phyloP scores from a whole-genome alignment of 2,797 vertebrate species.

The Staurois parvus region DNA sequence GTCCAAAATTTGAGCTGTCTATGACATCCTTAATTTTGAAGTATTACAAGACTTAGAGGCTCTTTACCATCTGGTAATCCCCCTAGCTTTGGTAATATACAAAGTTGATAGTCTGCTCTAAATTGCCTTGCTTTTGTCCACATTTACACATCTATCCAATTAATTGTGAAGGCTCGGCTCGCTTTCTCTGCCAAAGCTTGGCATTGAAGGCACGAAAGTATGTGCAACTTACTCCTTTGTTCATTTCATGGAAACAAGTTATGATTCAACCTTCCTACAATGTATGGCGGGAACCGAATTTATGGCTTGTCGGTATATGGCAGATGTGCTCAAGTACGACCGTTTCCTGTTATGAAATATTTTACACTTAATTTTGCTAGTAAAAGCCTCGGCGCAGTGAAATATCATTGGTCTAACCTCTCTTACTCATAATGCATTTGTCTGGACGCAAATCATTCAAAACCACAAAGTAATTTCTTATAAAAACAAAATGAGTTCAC shows the following conservation, averaged over 20 bases:
- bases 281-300: not conserved
- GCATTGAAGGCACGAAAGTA: constrained; percentile 27
- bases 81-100: no score
- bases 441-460: constrained; percentile 46
- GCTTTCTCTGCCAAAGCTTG: constrained; percentile 5
- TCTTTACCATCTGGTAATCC: no score
- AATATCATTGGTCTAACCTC: constrained; percentile 14
- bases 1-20: no score
- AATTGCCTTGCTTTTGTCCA: not conserved
- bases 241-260: constrained; percentile 26
- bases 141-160: constrained; percentile 15
- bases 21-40: no score
- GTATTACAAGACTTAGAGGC: no score
- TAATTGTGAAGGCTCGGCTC: not conserved
- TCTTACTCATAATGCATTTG: constrained; percentile 37
- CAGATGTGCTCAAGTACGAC: not conserved
- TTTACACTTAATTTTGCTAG: constrained; percentile 42
- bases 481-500: constrained; percentile 25
- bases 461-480: constrained; percentile 25
- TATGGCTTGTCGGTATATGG: constrained; percentile 30
- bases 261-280: constrained; percentile 26
- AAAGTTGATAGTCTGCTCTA: no score
- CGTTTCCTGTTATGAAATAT: constrained; percentile 57
- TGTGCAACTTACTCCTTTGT: constrained; percentile 11
- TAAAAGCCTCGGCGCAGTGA: constrained; percentile 10